phyloP scores from a whole-genome alignment of 92 coral and sea anemone genomes.

The Zoanthus gigantus region DNA sequence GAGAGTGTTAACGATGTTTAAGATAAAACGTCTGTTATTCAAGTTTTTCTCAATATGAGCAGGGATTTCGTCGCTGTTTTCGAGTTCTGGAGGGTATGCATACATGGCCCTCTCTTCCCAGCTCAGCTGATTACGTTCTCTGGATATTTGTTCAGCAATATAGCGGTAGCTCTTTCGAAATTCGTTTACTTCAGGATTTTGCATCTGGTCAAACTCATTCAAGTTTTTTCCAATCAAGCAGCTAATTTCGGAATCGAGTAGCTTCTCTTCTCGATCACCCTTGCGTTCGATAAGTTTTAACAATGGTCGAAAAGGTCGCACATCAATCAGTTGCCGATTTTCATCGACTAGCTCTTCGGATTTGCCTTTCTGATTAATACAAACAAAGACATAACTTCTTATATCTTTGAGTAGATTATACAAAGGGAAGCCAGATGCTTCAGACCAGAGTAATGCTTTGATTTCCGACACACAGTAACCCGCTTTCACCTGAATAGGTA shows the following conservation, averaged over 20 bases:
- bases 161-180: constrained; percentile 81
- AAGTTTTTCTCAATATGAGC: constrained; percentile 72
- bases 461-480: constrained; percentile 83
- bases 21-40: constrained; percentile 79
- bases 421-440: constrained; percentile 84
- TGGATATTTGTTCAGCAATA: constrained; percentile 74
- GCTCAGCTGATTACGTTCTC: constrained; percentile 74
- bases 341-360: constrained; percentile 93
- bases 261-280: constrained; percentile 91
- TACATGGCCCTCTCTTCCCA: constrained; percentile 95
- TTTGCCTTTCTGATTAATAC: constrained; percentile 92
- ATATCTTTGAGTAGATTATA: constrained; percentile 76
- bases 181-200: constrained; percentile 83
- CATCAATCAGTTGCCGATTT: constrained; percentile 83
- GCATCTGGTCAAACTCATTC: constrained; percentile 87
- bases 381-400: constrained; percentile 81
- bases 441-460: constrained; percentile 82
- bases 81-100: constrained; percentile 88
- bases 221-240: constrained; percentile 88
- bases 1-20: constrained; percentile 75
- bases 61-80: constrained; percentile 65
- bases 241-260: constrained; percentile 80
- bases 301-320: constrained; percentile 89
- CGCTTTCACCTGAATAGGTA: constrained; percentile 79
- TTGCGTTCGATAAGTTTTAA: constrained; percentile 87